phyloP scores from a whole-genome alignment of 2,797 vertebrate genomes.

The Gallinago nigripennis region DNA sequence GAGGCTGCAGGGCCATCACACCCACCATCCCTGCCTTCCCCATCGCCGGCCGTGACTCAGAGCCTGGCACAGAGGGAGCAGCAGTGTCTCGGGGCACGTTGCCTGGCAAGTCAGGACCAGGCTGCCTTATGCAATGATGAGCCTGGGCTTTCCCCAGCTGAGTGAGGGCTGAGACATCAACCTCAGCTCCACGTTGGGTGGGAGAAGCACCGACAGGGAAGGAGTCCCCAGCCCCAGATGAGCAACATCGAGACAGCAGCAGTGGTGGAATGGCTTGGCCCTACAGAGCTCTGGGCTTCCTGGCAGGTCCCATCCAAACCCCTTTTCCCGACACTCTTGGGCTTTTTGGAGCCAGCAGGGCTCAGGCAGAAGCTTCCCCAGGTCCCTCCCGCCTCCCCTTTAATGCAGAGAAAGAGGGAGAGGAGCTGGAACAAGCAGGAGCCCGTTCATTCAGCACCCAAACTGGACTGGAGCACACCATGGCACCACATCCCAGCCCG shows the following conservation, averaged over 20 bases:
- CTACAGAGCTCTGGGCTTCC: neutral
- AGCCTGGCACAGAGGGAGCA: neutral
- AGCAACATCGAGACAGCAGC: neutral
- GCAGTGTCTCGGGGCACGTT: neutral
- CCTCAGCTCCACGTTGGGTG: neutral
- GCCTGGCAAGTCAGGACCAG: neutral
- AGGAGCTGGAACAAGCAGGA: neutral
- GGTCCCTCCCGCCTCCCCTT: neutral
- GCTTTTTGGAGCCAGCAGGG: neutral
- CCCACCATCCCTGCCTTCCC: fast-evolving
- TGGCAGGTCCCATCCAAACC: neutral
- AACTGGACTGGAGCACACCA: neutral
- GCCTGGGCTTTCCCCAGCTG: neutral
- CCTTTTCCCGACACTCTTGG: fast-evolving
- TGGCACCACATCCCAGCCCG: fast-evolving
- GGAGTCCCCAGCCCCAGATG: fast-evolving
- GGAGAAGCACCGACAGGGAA: neutral
- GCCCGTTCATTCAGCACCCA: fast-evolving
- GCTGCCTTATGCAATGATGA: neutral
- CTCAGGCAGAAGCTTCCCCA: neutral
- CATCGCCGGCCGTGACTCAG: neutral
- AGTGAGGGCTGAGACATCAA: neutral
- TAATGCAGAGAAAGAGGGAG: neutral
- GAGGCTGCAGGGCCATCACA: fast-evolving
- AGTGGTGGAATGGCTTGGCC: neutral